Evolutionary conservation across 2,113 vertebrate genomes (phyloP).

Genomic region (Zosterops borbonicus): DNA sequence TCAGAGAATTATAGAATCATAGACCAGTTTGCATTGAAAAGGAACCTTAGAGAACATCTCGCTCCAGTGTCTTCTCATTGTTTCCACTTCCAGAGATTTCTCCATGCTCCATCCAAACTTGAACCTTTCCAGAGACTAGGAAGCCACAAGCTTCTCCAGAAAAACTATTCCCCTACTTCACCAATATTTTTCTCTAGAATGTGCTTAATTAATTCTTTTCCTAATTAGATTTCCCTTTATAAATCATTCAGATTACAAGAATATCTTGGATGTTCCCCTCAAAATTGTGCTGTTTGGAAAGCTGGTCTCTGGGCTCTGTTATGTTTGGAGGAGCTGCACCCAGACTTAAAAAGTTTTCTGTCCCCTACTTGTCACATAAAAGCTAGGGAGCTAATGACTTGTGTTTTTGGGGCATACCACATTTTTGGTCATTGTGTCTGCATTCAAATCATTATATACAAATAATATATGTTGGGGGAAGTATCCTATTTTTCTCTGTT

Average conservation of each 20-base stretch:
- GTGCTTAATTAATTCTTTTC: not conserved
- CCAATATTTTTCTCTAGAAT: not conserved
- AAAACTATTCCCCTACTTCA: accelerated
- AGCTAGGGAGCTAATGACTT: accelerated
- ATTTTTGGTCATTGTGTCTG: not conserved
- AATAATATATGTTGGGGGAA: not conserved
- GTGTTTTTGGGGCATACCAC: accelerated
- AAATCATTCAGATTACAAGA: not conserved
- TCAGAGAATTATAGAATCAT: not conserved
- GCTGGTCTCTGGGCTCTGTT: accelerated
- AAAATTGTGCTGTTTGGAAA: accelerated
- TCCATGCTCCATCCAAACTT: not conserved
- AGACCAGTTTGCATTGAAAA: not conserved
- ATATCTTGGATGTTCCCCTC: not conserved
- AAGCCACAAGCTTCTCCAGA: not conserved
- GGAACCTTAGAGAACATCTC: not conserved
- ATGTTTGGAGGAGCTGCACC: not conserved
- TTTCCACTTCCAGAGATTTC: not conserved
- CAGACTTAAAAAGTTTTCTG: not conserved
- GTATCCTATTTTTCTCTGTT: not conserved
- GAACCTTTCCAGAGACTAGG: not conserved
- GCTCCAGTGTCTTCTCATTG: not conserved
- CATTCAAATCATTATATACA: not conserved
- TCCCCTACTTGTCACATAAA: not conserved
- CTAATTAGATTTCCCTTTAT: not conserved